Conservation (phyloP, 2,888 invertebrate genomes). For the Pelosia muscerda region DNA sequence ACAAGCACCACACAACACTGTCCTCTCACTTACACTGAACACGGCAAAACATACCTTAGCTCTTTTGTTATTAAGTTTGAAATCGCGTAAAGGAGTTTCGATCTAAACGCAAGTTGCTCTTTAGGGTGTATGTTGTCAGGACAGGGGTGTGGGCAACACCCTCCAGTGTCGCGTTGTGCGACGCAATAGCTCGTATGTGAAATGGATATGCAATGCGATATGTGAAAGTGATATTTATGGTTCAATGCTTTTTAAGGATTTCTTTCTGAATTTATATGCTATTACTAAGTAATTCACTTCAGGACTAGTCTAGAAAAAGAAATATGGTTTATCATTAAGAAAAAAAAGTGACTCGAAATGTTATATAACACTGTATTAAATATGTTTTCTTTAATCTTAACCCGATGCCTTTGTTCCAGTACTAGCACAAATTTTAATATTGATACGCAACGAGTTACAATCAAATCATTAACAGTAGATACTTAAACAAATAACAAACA, state of each 20-base stretch:
- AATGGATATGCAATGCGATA: constrained; percentile 83
- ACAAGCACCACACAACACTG: constrained; percentile 67
- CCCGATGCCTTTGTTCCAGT: neutral
- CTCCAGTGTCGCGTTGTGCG: constrained; percentile 79
- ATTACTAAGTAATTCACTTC: neutral
- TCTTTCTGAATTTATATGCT: neutral
- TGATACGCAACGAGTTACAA: too few species aligned
- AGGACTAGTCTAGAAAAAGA: neutral
- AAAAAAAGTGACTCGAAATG: too few species aligned
- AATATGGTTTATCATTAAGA: neutral
- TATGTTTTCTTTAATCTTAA: too few species aligned
- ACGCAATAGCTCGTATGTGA: constrained; percentile 81
- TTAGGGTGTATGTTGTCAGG: constrained; percentile 75
- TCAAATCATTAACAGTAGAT: too few species aligned
- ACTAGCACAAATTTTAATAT: too few species aligned
- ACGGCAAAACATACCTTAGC: constrained; percentile 43
- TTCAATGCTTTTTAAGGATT: constrained; percentile 26
- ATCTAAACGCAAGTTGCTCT: constrained; percentile 52
- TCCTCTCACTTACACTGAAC: constrained; percentile 31
- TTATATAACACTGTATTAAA: too few species aligned
- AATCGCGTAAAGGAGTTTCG: constrained; percentile 36
- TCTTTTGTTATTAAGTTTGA: constrained; percentile 48
- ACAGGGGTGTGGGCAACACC: constrained; percentile 82
- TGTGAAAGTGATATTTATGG: constrained; percentile 73
- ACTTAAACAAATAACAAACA: too few species aligned